These are phyloP conservation scores for Drosophila prosaltans DNA, from an alignment of 1,140 invertebrate genomes.

Conservation along the genomic window DNA sequence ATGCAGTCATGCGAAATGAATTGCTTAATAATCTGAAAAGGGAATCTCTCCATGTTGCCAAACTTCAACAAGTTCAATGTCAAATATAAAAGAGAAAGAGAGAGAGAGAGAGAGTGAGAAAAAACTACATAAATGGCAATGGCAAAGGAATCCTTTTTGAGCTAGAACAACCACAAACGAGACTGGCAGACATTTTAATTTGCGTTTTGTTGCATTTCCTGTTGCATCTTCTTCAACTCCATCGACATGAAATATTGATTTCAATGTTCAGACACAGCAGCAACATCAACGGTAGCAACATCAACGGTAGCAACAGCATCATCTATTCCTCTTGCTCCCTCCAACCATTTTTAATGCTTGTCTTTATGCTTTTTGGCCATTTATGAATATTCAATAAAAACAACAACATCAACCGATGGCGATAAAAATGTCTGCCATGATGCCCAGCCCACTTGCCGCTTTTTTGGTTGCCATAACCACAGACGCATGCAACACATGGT, in stretches of 20 bases:
- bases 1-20: constrained; percentile 57
- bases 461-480: constrained; percentile 57
- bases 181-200: constrained; percentile 62
- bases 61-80: constrained; percentile 42
- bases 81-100: constrained; percentile 4
- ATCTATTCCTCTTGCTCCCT: constrained; percentile 19
- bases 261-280: constrained; percentile 40
- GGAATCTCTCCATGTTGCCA: constrained; percentile 19
- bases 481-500: constrained; percentile 55
- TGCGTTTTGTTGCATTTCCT: constrained; percentile 67
- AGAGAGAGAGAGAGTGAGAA: not conserved
- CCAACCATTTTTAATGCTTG: not conserved
- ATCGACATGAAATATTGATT: constrained; percentile 75
- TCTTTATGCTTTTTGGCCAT: constrained; percentile 58
- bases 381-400: constrained; percentile 82
- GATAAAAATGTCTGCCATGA: constrained; percentile 70
- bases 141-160: constrained; percentile 27
- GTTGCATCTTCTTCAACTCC: constrained; percentile 56
- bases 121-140: not conserved
- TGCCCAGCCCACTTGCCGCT: constrained; percentile 37
- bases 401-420: constrained; percentile 54
- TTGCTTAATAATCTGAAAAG: constrained; percentile 64
- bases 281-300: constrained; percentile 8
- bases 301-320: constrained; percentile 33
- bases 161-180: constrained; percentile 43